Conservation (phyloP, 2,888 invertebrate species). For the Fragum sueziense region DNA sequence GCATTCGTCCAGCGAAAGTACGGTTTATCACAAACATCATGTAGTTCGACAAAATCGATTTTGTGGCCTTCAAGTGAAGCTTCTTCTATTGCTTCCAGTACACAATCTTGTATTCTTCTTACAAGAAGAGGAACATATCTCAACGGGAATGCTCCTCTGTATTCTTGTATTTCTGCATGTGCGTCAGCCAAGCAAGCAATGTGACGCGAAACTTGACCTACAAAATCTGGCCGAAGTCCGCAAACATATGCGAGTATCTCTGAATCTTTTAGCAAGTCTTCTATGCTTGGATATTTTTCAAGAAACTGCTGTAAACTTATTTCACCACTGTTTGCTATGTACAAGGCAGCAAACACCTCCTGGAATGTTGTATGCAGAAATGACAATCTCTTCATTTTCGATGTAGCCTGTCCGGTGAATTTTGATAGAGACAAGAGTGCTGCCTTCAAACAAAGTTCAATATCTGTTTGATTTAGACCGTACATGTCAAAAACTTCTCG, state of each 20-base stretch:
- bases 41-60: too few relatives aligned
- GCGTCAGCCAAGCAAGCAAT: background rate
- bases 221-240: background rate
- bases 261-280: background rate
- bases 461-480: background rate
- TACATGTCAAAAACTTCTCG: background rate
- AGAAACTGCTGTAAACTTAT: background rate
- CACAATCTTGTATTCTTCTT: too few relatives aligned
- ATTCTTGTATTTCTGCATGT: background rate
- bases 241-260: background rate
- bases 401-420: background rate
- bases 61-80: too few relatives aligned
- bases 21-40: too few relatives aligned
- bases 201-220: background rate
- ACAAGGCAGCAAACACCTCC: slow-evolving; percentile 4
- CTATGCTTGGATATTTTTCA: background rate
- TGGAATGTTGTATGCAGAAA: slow-evolving; percentile 16
- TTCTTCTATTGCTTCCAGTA: too few relatives aligned
- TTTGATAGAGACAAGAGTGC: slow-evolving; percentile 1
- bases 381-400: background rate
- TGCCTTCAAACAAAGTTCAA: background rate
- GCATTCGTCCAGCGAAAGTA: too few relatives aligned
- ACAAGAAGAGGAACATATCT: too few relatives aligned
- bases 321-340: background rate
- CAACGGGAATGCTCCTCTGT: background rate